Base-by-base conservation (phyloP, 2,888 invertebrate species). In the Dexiosoma caninum region DNA sequence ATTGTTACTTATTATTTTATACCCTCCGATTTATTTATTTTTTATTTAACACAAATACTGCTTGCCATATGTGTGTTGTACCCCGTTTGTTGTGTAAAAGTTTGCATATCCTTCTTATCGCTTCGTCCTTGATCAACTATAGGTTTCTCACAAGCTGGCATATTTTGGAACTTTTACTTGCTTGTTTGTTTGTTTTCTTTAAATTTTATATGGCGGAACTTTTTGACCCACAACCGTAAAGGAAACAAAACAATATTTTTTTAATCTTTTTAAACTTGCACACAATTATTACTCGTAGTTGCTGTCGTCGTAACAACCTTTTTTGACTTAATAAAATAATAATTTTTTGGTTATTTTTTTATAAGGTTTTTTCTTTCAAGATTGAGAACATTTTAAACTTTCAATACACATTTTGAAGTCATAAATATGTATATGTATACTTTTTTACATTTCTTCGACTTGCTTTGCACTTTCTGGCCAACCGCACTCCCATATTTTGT, bases 161-260 rank as follows among this genome's bases (percentile, higher is more conserved):
- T 53, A 44, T 27, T 23, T 14, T 10, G 21, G 21, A 9, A 1
- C 23, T 7, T 14, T 27, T 6, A 32, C 6, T 7, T 16, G 53
- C 19, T 51, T 53, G 35, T 59, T 57, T 49, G 6, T 32, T 76
- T 40, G 27, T n/a, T n/a, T 42, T 27, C 4, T 21, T 57, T 59
- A 16, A 16, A 27, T 6, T 12, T 9, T 27, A 2, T 23, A 9
- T n/a, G 16, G 40, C 9, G 53, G 59, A 67, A 60, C 37, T 60
- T 78, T 60, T 40, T 72, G 78, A 78, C 78, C 78, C 67, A 67
- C 67, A 78, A 67, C 51, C 72, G 53, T 72, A 53, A 78, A 71
- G 14, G n/a, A 49, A 57, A n/a, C n/a, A n/a, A 6, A 53, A 37
- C 35, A 37, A 16, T 4, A 40, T 37, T 12, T 57, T 66, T 62